Evolutionary conservation across 2,888 invertebrate species (phyloP).

Genomic region (Apamea monoglypha): DNA sequence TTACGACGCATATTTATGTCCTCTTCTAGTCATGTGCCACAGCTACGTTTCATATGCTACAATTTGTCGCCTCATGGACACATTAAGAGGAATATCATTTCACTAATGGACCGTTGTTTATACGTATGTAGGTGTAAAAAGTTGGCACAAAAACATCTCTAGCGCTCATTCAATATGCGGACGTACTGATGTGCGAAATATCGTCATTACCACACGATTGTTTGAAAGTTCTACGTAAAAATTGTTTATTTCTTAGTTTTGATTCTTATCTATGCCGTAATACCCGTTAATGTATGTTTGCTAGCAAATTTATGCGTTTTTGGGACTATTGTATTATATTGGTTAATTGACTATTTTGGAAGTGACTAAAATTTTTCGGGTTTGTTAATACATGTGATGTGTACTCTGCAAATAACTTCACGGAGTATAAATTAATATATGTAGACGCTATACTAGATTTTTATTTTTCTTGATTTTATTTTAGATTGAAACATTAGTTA

Average conservation of each 20-base stretch:
- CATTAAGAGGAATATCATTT: constrained; percentile 86
- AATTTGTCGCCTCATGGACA: constrained; percentile 80
- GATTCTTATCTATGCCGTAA: neutral
- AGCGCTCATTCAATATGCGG: constrained; percentile 72
- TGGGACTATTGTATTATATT: neutral
- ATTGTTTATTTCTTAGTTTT: constrained; percentile 22
- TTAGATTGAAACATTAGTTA: neutral
- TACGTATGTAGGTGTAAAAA: constrained; percentile 73
- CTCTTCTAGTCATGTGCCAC: constrained; percentile 63
- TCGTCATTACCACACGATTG: constrained; percentile 58
- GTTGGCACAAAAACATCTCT: constrained; percentile 67
- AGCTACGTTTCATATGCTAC: constrained; percentile 71
- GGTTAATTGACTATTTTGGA: neutral
- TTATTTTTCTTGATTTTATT: neutral
- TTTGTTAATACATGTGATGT: neutral
- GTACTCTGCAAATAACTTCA: neutral
- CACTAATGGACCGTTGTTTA: constrained; percentile 84
- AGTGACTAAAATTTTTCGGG: neutral
- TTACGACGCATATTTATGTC: neutral
- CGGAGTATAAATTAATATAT: neutral
- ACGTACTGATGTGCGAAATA: constrained; percentile 72
- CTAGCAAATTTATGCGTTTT: neutral
- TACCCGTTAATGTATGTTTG: neutral
- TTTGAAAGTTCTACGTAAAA: constrained; percentile 28
- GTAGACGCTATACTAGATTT: neutral